Percentiles rank a stretch among this genome's conserved stretches.
Conservation (phyloP, 2,888 invertebrate species). For the Drosophila aldrichi region DNA sequence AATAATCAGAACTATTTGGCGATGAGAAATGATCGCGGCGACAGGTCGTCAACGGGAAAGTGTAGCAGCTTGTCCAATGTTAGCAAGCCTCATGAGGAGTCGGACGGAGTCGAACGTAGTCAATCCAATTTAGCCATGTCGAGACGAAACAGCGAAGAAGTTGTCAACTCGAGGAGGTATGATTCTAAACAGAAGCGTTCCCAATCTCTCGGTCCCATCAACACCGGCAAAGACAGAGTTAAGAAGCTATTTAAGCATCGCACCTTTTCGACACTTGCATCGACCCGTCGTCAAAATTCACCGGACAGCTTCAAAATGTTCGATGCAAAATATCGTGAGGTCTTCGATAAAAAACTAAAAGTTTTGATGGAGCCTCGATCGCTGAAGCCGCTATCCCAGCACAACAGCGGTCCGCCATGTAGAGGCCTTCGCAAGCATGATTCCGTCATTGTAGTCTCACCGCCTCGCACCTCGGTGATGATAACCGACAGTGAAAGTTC, state of each 20-base stretch:
- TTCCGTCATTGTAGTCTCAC: rapidly evolving
- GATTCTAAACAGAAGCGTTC: rapidly evolving
- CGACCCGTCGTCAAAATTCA: no score
- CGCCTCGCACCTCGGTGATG: background rate
- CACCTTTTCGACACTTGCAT: rapidly evolving
- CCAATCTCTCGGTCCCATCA: background rate
- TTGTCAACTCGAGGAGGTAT: background rate
- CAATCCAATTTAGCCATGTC: background rate
- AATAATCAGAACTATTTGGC: background rate
- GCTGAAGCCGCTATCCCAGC: background rate
- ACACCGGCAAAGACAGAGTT: rapidly evolving
- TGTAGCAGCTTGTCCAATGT: background rate
- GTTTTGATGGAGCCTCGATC: background rate
- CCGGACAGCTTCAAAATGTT: rapidly evolving
- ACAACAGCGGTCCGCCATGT: background rate
- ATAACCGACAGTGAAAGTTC: background rate
- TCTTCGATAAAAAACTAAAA: background rate
- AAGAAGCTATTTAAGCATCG: background rate
- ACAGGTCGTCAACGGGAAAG: background rate
- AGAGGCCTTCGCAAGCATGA: rapidly evolving
- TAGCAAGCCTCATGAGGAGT: rapidly evolving
- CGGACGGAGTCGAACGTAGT: no score
- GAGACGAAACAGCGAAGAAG: rapidly evolving
- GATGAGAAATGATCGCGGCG: background rate
- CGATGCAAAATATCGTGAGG: background rate